Base-by-base conservation (phyloP, 2,888 invertebrate species). In the Amaurobius ferox region DNA sequence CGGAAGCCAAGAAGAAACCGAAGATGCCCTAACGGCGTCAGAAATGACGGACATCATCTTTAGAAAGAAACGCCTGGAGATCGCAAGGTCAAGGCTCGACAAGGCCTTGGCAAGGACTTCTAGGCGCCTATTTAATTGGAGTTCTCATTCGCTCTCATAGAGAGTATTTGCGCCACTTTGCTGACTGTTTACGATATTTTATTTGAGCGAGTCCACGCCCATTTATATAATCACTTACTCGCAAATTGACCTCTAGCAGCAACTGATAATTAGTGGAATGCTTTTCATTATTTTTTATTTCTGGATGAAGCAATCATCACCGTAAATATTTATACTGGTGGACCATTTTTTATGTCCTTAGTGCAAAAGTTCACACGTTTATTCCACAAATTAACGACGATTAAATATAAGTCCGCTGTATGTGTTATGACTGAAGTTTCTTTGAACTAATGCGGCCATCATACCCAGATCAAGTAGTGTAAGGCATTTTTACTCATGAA, bases 51-150 rank as follows among this genome's bases (percentile, higher is more conserved):
- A n/a, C 30, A 29, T 64, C 64, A 5, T 29, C 16, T 64, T 64
- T n/a, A 28, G 30, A 26, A 44, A 62, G 71, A 66, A 72, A 71
- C 70, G 70, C 79, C 62, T 62, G 32, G 7, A 44, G 28, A 61
- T 66, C 26, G 32, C 74, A 81, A 76, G 81, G 81, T 81, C 81
- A 80, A 80, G 80, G 66, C 61, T 39, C 72, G 32, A 32, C 26
- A 39, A 74, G 81, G 70, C 81, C 81, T 81, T 74, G 55, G 81
- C 81, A 81, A 81, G 81, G 81, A 81, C 81, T 76, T 40, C 9
- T 62, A 80, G 81, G 81, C 81, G 81, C 81, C 81, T 68, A 28
- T 73, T 81, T 81, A 81, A 81, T 81, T 70, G 68, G 73, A 39
- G 44, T 64, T 73, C 30, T 30, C 64, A 64, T 30, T 64, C 30